A percentile compares a stretch with the other conserved stretches of the same genome.
Evolutionary conservation across 2,797 vertebrate species (phyloP).

Genomic region (Acanthornis magna): DNA sequence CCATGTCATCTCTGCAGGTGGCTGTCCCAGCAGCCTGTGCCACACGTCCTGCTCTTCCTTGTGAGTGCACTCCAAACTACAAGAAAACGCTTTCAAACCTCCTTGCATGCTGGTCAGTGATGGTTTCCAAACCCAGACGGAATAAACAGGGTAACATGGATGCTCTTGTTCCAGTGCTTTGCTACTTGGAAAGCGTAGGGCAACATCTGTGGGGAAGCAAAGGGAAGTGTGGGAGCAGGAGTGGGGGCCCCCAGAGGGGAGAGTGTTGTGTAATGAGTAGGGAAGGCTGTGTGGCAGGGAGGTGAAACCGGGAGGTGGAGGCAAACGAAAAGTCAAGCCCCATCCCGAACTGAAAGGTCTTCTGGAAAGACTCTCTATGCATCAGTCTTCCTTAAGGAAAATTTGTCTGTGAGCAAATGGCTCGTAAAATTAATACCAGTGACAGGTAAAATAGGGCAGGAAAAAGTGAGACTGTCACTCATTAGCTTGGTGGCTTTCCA

Average conservation of each 20-base stretch:
- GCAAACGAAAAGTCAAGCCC: neutral
- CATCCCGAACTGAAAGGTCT: neutral
- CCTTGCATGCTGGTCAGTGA: fast-evolving
- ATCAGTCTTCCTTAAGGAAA: neutral
- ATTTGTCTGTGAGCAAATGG: neutral
- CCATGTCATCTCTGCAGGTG: neutral
- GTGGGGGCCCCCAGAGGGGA: too few species aligned
- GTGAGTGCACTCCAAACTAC: neutral
- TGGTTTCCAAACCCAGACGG: neutral
- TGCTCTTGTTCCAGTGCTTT: fast-evolving
- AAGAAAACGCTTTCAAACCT: neutral
- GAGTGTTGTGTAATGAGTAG: neutral
- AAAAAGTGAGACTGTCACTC: neutral
- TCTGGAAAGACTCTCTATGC: neutral
- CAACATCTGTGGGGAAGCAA: neutral
- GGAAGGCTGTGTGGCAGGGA: neutral
- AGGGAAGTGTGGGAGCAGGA: neutral
- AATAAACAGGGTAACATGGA: neutral
- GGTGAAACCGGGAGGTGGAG: fast-evolving
- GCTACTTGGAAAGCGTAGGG: fast-evolving
- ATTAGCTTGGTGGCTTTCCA: neutral
- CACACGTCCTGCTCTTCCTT: neutral
- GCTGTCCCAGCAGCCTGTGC: neutral
- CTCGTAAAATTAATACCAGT: neutral
- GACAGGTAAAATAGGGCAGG: neutral